phyloP scores from a whole-genome alignment of 2,888 invertebrate species.

The Zygothrica quintamaculata region DNA sequence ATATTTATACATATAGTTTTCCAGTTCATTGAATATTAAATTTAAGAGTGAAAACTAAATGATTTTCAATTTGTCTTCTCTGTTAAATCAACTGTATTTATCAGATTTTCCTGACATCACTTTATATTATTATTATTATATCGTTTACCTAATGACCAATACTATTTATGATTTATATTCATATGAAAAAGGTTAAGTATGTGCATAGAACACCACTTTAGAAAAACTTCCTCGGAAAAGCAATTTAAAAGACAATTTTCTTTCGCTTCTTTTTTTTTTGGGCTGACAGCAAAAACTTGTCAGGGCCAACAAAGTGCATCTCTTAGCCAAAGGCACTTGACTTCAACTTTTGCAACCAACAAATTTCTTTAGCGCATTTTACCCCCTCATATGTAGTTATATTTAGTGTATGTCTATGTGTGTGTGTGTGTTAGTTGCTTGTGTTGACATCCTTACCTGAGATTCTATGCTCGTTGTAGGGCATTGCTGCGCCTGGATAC shows the following conservation, averaged over 20 bases:
- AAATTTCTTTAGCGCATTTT: slow-evolving; percentile 35
- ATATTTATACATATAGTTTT: slow-evolving; percentile 13
- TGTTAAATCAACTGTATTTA: slow-evolving; percentile 23
- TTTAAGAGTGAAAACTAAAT: slow-evolving; percentile 20
- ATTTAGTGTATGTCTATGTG: not conserved
- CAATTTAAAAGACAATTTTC: slow-evolving; percentile 62
- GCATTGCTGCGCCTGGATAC: slow-evolving; percentile 70
- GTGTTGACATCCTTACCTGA: slow-evolving; percentile 79
- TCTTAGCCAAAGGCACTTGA: slow-evolving; percentile 56
- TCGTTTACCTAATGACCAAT: too few relatives aligned
- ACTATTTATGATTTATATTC: too few relatives aligned
- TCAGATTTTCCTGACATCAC: too few relatives aligned
- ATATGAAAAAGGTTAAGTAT: slow-evolving; percentile 2
- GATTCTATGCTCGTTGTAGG: slow-evolving; percentile 81
- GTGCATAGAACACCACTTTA: slow-evolving; percentile 18
- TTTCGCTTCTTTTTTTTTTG: slow-evolving; percentile 41
- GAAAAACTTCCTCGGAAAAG: slow-evolving; percentile 49
- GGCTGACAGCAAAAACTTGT: slow-evolving; percentile 50
- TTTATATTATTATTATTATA: too few relatives aligned
- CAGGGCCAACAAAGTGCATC: slow-evolving; percentile 62
- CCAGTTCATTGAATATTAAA: not conserved
- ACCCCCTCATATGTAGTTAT: not conserved
- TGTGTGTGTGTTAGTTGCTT: slow-evolving; percentile 8
- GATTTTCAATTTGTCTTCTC: slow-evolving; percentile 3
- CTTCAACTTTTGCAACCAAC: slow-evolving; percentile 49